phyloP scores from a whole-genome alignment of 2,113 vertebrate species.

The Halcyon senegalensis region DNA sequence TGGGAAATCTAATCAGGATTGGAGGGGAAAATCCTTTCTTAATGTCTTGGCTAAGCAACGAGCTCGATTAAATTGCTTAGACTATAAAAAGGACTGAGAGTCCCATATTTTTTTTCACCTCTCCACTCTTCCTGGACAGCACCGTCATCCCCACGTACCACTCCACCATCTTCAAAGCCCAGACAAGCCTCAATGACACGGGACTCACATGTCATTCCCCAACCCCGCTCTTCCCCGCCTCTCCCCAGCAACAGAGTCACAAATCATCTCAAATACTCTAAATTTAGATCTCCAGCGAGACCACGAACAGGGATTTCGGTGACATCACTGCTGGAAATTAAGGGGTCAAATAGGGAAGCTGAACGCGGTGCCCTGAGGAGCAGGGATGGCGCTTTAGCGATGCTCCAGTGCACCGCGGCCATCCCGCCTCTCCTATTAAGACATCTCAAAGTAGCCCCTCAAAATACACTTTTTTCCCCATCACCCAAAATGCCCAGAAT shows the following conservation, averaged over 20 bases:
- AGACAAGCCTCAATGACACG: background rate
- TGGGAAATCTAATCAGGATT: slow-evolving; percentile 50
- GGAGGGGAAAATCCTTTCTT: slow-evolving; percentile 43
- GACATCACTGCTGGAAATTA: slow-evolving; percentile 1
- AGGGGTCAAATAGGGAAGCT: background rate
- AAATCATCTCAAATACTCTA: slow-evolving; percentile 57
- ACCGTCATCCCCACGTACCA: background rate
- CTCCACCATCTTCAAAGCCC: background rate
- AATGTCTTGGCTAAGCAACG: slow-evolving; percentile 12
- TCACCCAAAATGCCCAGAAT: background rate
- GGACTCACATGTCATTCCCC: background rate
- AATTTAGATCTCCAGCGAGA: background rate
- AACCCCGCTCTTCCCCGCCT: background rate
- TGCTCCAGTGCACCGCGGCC: background rate
- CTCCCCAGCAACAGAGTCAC: slow-evolving; percentile 38
- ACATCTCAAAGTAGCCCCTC: background rate
- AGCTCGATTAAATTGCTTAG: background rate
- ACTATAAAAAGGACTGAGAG: background rate
- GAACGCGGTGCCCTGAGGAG: fast-evolving
- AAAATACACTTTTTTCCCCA: background rate
- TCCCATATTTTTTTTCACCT: background rate
- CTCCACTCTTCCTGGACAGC: slow-evolving; percentile 17
- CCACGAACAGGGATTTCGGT: slow-evolving; percentile 8
- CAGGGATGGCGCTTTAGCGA: fast-evolving
- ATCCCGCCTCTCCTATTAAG: background rate